Conservation (phyloP, 2,113 vertebrate species). For the Chamaetylas fuelleborni region DNA sequence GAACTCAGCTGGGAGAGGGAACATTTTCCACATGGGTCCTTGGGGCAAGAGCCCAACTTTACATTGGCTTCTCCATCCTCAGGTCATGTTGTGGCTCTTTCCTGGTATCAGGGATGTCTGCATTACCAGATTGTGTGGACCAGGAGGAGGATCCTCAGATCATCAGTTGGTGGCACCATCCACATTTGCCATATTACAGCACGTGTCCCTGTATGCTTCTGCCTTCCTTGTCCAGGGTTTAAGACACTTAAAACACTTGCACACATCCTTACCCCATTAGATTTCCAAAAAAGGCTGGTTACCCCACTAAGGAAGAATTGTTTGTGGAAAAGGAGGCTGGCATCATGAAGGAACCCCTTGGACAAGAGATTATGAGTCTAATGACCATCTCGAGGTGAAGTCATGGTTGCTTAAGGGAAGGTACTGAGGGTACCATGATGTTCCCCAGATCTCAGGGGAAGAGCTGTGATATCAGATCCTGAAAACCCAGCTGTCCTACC, state of each 20-base stretch:
- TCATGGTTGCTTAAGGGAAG: neutral
- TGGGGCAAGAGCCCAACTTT: neutral
- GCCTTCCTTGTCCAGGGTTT: neutral
- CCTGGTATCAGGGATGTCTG: neutral
- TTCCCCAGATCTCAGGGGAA: neutral
- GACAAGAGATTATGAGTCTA: neutral
- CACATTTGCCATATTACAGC: neutral
- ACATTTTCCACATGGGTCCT: neutral
- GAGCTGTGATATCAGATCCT: neutral
- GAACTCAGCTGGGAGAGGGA: neutral
- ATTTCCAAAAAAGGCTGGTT: neutral
- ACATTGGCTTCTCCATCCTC: neutral
- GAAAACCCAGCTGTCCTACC: neutral
- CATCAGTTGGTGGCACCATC: neutral
- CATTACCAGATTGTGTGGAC: neutral
- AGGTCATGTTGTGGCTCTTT: neutral
- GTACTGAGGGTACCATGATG: neutral
- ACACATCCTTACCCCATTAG: neutral
- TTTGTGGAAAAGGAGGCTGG: neutral
- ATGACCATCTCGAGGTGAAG: neutral
- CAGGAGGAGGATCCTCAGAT: neutral
- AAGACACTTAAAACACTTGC: neutral
- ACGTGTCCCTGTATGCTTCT: accelerated
- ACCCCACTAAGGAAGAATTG: neutral
- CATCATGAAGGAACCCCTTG: neutral